Conservation (phyloP, 1,140 invertebrate species). For the Drosophila micromelanica region DNA sequence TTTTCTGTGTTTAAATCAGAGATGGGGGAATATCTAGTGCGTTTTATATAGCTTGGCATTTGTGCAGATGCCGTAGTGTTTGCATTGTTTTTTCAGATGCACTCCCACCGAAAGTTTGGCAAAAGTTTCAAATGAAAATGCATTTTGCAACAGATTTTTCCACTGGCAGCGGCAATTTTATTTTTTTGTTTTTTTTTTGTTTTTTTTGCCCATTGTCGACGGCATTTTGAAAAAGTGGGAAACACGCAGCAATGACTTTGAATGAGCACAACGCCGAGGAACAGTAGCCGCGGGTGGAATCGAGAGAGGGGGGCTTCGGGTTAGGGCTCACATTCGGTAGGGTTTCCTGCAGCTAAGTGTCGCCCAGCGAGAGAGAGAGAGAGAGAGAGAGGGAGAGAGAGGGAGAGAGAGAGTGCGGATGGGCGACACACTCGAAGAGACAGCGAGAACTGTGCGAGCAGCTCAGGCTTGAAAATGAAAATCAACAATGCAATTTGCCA, state of each 20-base stretch:
- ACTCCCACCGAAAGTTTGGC: slow-evolving; percentile 33
- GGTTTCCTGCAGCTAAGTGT: slow-evolving; percentile 61
- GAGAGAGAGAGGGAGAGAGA: not conserved
- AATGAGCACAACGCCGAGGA: slow-evolving; percentile 26
- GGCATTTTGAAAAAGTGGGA: slow-evolving; percentile 66
- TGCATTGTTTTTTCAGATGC: slow-evolving; percentile 50
- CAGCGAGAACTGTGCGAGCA: slow-evolving; percentile 24
- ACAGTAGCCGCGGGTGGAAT: not conserved
- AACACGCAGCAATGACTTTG: slow-evolving; percentile 70
- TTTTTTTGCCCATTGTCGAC: slow-evolving; percentile 45
- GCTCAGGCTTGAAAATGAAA: slow-evolving; percentile 80
- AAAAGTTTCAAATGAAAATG: slow-evolving; percentile 78
- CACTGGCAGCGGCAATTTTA: slow-evolving; percentile 45
- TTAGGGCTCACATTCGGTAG: slow-evolving; percentile 52
- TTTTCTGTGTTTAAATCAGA: slow-evolving; percentile 13
- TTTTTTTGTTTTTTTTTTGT: slow-evolving; percentile 9
- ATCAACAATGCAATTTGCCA: slow-evolving; percentile 81
- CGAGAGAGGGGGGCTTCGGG: not conserved
- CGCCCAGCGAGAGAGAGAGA: not conserved
- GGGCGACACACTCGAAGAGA: slow-evolving; percentile 34
- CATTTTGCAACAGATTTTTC: slow-evolving; percentile 72
- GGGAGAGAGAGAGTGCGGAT: not conserved
- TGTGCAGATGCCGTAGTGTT: slow-evolving; percentile 30
- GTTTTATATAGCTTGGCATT: slow-evolving; percentile 6
- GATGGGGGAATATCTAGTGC: slow-evolving; percentile 1